Evolutionary conservation across 1,140 invertebrate genomes (phyloP).

Genomic region (Anoplolepis gracilipes): DNA sequence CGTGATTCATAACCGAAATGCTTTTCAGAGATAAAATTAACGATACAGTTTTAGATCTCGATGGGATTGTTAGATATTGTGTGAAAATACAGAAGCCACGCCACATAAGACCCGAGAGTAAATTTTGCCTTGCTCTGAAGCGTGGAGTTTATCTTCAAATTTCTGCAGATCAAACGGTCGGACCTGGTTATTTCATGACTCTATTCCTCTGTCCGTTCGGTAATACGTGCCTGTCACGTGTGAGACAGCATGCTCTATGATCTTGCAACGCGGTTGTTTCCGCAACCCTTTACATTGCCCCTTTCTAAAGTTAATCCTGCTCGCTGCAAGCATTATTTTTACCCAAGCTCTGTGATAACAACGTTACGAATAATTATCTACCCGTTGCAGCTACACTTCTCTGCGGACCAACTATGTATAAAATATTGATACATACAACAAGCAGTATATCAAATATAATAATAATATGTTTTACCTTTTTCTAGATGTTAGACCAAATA

Average conservation of each 20-base stretch:
- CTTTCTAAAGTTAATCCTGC: background rate
- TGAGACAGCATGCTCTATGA: slow-evolving; percentile 40
- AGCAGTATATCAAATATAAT: background rate
- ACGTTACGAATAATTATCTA: background rate
- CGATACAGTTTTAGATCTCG: background rate
- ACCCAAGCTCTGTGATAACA: background rate
- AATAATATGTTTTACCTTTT: background rate
- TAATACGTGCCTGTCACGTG: slow-evolving; percentile 19
- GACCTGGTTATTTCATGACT: slow-evolving; percentile 29
- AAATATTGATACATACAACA: background rate
- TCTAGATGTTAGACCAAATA: background rate
- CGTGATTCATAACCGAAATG: too few relatives aligned
- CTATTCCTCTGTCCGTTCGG: slow-evolving; percentile 1
- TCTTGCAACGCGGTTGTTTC: slow-evolving; percentile 38
- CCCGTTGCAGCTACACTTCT: background rate
- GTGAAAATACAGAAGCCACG: background rate
- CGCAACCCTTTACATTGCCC: slow-evolving; percentile 9
- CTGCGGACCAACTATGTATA: background rate
- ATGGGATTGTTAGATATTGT: background rate
- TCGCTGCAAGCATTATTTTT: slow-evolving; percentile 34
- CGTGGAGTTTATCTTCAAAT: slow-evolving; percentile 37
- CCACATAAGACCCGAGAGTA: background rate
- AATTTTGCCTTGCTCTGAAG: background rate
- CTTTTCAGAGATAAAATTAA: background rate
- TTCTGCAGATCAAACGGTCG: slow-evolving; percentile 51